These are phyloP conservation scores for Batillaria attramentaria DNA, from an alignment of 1,140 invertebrate genomes.

Conservation along the genomic window DNA sequence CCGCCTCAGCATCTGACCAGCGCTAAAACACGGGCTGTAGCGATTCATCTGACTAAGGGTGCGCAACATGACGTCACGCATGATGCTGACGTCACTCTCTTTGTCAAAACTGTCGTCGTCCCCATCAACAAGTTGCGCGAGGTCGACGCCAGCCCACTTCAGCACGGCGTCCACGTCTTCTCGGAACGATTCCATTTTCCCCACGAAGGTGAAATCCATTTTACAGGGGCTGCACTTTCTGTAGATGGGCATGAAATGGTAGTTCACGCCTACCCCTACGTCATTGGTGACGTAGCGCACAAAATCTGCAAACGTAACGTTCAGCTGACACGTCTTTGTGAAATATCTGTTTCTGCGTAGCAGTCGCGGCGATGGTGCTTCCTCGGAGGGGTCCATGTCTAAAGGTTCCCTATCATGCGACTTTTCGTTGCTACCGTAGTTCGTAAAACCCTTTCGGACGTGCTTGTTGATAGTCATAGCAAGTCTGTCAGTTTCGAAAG, in stretches of 20 bases:
- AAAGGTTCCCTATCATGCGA: background rate
- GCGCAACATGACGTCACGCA: slow-evolving; percentile 11
- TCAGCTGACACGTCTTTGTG: background rate
- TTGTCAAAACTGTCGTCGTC: background rate
- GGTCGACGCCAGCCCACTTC: background rate
- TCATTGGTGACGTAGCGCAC: slow-evolving; percentile 4
- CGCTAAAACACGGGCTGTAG: background rate
- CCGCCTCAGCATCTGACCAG: slow-evolving; percentile 2
- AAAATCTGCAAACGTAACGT: slow-evolving; percentile 11
- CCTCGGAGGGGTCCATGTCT: background rate
- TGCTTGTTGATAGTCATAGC: background rate
- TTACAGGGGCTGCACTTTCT: background rate
- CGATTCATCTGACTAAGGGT: background rate
- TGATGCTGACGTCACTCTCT: slow-evolving; percentile 22
- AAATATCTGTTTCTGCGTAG: background rate
- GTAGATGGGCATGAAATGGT: slow-evolving; percentile 19
- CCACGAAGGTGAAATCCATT: background rate
- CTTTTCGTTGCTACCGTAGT: background rate
- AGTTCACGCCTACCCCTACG: background rate
- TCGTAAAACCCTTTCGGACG: background rate
- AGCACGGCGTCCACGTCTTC: slow-evolving; percentile 11
- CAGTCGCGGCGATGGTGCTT: background rate
- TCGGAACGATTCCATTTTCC: slow-evolving; percentile 21
- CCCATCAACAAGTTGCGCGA: background rate
- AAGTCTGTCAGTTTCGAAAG: background rate